These are phyloP conservation scores for Camelus dromedarius DNA, from an alignment of 2,113 vertebrate genomes.

Conservation along the genomic window DNA sequence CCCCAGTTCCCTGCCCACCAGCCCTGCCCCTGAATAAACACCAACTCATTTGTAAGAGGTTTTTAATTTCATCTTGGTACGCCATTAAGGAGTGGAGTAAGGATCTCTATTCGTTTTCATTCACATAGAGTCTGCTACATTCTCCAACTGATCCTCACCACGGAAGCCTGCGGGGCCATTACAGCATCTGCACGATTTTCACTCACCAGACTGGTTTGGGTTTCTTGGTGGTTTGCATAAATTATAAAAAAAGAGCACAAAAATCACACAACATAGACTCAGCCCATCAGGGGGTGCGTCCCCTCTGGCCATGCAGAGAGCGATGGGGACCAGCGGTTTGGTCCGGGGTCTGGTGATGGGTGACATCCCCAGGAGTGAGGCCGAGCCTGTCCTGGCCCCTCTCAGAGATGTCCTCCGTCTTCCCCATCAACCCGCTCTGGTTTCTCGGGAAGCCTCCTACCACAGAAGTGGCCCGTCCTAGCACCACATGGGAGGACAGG, in stretches of 20 bases:
- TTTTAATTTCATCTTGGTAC: conserved; percentile 79
- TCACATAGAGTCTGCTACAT: conserved; percentile 74
- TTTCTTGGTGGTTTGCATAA: conserved; percentile 66
- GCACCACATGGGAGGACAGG: conserved; percentile 24
- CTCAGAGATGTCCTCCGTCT: background rate
- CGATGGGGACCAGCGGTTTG: background rate
- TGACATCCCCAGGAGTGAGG: background rate
- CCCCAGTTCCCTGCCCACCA: background rate
- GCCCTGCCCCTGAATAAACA: conserved; percentile 60
- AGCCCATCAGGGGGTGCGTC: conserved; percentile 63
- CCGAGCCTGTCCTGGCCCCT: rapidly evolving
- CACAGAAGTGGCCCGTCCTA: conserved; percentile 29
- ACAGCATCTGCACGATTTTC: conserved; percentile 41
- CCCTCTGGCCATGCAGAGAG: conserved; percentile 57
- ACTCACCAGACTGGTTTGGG: background rate
- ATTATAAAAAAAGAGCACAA: conserved; percentile 84
- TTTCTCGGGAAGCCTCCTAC: background rate
- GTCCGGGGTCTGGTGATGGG: background rate
- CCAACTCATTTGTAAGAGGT: conserved; percentile 61
- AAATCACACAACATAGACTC: conserved; percentile 82
- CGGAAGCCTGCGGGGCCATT: background rate
- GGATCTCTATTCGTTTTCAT: conserved; percentile 67
- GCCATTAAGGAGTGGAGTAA: conserved; percentile 70
- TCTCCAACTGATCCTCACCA: conserved; percentile 66
- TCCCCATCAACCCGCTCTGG: background rate